Evolutionary conservation across 2,797 vertebrate species (phyloP), one percentile per base, ranked within the genome.

Genomic region (Smutsia temminckii): DNA sequence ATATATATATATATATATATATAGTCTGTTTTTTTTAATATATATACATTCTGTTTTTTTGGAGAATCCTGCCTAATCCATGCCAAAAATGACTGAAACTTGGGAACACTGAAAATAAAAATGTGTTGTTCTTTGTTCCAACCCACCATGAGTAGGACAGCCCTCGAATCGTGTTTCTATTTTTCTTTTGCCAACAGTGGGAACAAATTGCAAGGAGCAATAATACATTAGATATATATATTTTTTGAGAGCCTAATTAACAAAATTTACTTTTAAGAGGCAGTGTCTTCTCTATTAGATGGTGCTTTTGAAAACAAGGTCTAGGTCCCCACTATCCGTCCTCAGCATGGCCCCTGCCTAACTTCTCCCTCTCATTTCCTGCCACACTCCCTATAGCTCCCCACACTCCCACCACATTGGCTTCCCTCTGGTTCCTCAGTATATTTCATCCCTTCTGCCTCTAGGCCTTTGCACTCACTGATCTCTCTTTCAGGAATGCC

Each of bases 361-460:
- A 42, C 1, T 51, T 32, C 32, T 49, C 18, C 6, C 23, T 8
- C 25, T 64, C 13, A 2, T 27, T 53, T 83, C 13, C 49, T 66
- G 83, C 12, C 80, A 46, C 21, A 34, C 8, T 57, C 34, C 25
- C 7, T 42, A 5, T 23, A 69, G 40, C 2, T 23, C n/a, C 16
- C 21, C n/a, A 3, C 0, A 17, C 6, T 17, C 37, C n/a, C 1
- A 1, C 34, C 46, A 9, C 8, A 20, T 2, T 14, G 13, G 40
- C 32, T 10, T 75, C 66, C 66, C 29, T 51, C 46, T 5, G 10
- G 6, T 49, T 83, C 61, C 34, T 83, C 51, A 20, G 4, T n/a
- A 6, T 0, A 11, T 14, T 42, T 74, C 32, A 74, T 13, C 42
- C 17, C 25, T 87, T 93, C 63, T 53, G 53, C 25, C 66, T 68